Conservation (phyloP, 2,797 vertebrate genomes). For the Phataginus tetradactyla region DNA sequence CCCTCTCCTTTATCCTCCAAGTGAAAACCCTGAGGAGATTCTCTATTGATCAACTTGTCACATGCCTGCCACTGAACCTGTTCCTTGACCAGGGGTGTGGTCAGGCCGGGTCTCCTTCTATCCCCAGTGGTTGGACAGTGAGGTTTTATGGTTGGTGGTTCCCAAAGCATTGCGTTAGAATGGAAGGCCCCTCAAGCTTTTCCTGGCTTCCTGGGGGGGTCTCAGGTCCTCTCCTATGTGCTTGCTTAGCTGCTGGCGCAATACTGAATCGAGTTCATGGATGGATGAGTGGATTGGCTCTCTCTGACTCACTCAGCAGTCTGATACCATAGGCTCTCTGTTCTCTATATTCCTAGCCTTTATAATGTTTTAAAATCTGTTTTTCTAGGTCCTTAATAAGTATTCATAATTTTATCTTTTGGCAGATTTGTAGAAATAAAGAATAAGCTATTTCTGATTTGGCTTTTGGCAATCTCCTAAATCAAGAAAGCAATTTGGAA, state of each 20-base stretch:
- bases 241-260: neutral
- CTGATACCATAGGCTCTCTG: neutral
- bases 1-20: neutral
- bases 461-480: slow-evolving; percentile 13
- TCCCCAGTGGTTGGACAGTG: too few species aligned
- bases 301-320: neutral
- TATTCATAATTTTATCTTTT: neutral
- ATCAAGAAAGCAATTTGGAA: neutral
- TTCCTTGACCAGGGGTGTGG: neutral
- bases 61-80: neutral
- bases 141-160: neutral
- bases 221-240: neutral
- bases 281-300: neutral
- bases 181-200: neutral
- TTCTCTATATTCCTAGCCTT: neutral
- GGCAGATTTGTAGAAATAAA: slow-evolving; percentile 21
- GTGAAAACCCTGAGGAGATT: neutral
- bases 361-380: neutral
- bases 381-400: slow-evolving; percentile 29
- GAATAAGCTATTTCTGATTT: slow-evolving; percentile 45
- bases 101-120: neutral
- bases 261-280: neutral
- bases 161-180: neutral
- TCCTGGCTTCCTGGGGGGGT: neutral
- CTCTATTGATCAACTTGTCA: neutral